A percentile compares a stretch with the other conserved stretches of the same genome.
Evolutionary conservation across 92 coral and sea anemone genomes (phyloP).

Genomic region (Umimayanthus kanabou): DNA sequence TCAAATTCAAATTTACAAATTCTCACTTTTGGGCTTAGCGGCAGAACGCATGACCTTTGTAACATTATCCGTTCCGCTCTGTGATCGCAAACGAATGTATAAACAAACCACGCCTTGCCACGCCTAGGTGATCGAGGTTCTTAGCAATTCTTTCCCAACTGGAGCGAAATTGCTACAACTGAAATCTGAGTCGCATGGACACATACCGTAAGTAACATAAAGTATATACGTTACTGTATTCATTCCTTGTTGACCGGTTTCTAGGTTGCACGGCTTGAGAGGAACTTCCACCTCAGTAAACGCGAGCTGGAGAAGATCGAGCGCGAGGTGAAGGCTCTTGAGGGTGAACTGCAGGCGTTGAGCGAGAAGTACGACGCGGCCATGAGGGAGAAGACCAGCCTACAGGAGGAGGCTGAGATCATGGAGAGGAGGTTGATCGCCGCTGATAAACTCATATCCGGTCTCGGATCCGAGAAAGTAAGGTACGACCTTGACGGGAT

Average conservation of each 20-base stretch:
- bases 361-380: slow-evolving; percentile 96
- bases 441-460: slow-evolving; percentile 98
- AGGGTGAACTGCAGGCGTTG: slow-evolving; percentile 78
- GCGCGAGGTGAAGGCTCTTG: slow-evolving; percentile 89
- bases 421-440: slow-evolving; percentile 98
- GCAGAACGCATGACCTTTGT: too few relatives aligned
- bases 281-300: slow-evolving; percentile 91
- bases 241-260: not conserved
- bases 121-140: too few relatives aligned
- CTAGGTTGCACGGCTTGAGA: slow-evolving; percentile 94
- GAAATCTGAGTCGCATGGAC: too few relatives aligned
- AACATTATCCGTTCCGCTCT: too few relatives aligned
- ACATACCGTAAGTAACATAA: too few relatives aligned
- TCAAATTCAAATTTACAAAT: too few relatives aligned
- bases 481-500: slow-evolving; percentile 55
- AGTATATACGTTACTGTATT: not conserved
- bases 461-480: slow-evolving; percentile 97
- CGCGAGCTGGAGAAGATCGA: slow-evolving; percentile 97
- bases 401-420: slow-evolving; percentile 94
- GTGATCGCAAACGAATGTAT: too few relatives aligned
- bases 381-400: slow-evolving; percentile 87
- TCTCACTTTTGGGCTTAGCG: too few relatives aligned
- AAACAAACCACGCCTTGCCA: too few relatives aligned
- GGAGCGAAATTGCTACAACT: too few relatives aligned
- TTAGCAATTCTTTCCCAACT: too few relatives aligned